phyloP scores from a whole-genome alignment of 2,113 vertebrate species.

The Cairina moschata region DNA sequence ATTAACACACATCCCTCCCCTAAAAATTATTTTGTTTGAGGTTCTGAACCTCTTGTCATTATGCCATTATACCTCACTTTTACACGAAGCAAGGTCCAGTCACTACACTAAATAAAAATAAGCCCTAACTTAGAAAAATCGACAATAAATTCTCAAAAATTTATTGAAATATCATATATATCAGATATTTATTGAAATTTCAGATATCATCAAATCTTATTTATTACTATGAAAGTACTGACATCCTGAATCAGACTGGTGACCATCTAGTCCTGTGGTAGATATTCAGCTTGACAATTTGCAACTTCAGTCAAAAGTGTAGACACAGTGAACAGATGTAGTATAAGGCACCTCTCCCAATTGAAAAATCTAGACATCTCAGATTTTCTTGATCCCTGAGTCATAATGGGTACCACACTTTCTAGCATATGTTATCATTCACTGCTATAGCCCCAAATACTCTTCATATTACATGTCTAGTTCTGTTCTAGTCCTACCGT shows the following conservation, averaged over 20 bases:
- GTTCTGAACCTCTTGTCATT: neutral
- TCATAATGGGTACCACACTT: neutral
- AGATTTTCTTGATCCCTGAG: neutral
- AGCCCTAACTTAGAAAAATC: neutral
- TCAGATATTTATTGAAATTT: neutral
- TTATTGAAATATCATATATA: neutral
- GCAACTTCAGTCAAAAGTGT: neutral
- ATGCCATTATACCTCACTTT: neutral
- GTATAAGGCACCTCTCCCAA: neutral
- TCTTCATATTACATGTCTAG: neutral
- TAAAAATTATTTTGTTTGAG: neutral
- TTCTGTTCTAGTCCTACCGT: neutral
- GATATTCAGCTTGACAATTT: neutral
- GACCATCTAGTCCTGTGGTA: neutral
- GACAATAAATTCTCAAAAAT: neutral
- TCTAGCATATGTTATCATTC: neutral
- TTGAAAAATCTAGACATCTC: rapidly evolving
- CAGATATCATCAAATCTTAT: neutral
- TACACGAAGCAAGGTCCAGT: neutral
- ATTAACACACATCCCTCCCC: neutral
- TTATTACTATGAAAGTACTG: neutral
- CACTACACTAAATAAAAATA: neutral
- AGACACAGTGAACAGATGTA: neutral
- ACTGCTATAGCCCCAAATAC: neutral
- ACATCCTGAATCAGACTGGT: neutral